Percentiles rank a stretch among this genome's conserved stretches.
Evolutionary conservation across 2,113 vertebrate species (phyloP).

Genomic region (Regulus satrapa): DNA sequence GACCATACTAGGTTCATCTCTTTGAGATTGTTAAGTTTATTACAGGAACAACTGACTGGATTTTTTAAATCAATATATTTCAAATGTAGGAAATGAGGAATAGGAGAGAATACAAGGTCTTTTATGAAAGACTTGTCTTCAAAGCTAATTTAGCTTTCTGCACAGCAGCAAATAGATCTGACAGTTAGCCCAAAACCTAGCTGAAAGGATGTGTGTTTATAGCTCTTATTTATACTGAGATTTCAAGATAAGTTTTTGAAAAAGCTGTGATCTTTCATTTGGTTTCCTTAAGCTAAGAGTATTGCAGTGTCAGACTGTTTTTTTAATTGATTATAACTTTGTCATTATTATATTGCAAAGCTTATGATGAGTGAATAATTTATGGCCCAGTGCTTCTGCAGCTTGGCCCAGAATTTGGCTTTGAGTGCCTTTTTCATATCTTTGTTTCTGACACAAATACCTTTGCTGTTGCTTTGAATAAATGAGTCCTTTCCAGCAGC

Average conservation of each 20-base stretch:
- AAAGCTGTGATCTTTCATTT: conserved; percentile 45
- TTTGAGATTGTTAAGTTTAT: not conserved
- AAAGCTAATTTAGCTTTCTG: conserved; percentile 21
- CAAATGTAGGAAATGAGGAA: not conserved
- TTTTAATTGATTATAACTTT: conserved; percentile 53
- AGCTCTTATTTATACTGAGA: conserved; percentile 15
- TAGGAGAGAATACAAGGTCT: not conserved
- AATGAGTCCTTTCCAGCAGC: conserved; percentile 43
- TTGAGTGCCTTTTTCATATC: not conserved
- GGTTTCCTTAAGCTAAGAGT: conserved; percentile 45
- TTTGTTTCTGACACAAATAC: conserved; percentile 37
- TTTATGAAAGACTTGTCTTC: not conserved
- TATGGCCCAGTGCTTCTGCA: not conserved
- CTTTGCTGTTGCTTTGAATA: conserved; percentile 41
- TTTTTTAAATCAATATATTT: not conserved
- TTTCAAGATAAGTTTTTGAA: conserved; percentile 50
- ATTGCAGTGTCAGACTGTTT: conserved; percentile 46
- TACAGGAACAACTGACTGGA: not conserved
- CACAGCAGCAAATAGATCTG: not conserved
- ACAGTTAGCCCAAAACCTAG: not conserved
- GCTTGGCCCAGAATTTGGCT: conserved; percentile 16
- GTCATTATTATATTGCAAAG: not conserved
- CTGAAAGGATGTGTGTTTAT: conserved; percentile 1
- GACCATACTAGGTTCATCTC: not conserved
- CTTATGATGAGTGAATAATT: conserved; percentile 29